Base-by-base conservation (phyloP, 2,113 vertebrate species). In the Saccopteryx bilineata region DNA sequence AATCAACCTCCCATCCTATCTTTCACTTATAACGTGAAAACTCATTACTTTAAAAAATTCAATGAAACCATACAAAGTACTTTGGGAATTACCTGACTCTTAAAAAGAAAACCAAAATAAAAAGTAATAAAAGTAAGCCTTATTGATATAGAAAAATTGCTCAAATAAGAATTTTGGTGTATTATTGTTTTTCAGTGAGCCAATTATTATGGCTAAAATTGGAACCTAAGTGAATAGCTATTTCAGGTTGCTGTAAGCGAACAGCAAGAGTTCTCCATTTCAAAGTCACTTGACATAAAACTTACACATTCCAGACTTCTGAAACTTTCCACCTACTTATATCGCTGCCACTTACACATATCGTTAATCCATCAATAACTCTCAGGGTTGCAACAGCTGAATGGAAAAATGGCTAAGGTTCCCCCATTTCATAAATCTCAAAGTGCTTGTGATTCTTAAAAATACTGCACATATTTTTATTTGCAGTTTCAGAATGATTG, bases 301-400 rank as follows among this genome's bases (percentile, higher is more conserved):
- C 91, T 98, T 94, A 96, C 89, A 95, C 96, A 92, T 98, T 97
- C 97, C 97, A 97, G 96, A 97, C 97, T 97, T 97, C 91, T 95
- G 95, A 96, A 97, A 97, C 86, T 96, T 98, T 98, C 96, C 93
- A 93, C 86, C 93, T 94, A 96, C 96, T 96, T 96, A 96, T 93
- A 96, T 92, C 76, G 19, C 95, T 78, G 91, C 96, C 94, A 96
- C 93, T 97, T 94, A 97, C 95, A 96, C 94, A 94, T 98, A 97
- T 95, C 84, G 18, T 97, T 97, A 98, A 98, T 97, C 96, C 96
- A 98, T 97, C 97, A 97, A 96, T 97, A 97, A 97, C 97, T 97
- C 87, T 85, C 91, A 94, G 60, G 68, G 46, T 61, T 96, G 89
- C 83, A 97, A 78, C 80, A 96, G 96, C 90, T 96, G 94, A 98